Evolutionary conservation across 2,888 invertebrate genomes (phyloP).

Genomic region (Synanthedon tipuliformis): DNA sequence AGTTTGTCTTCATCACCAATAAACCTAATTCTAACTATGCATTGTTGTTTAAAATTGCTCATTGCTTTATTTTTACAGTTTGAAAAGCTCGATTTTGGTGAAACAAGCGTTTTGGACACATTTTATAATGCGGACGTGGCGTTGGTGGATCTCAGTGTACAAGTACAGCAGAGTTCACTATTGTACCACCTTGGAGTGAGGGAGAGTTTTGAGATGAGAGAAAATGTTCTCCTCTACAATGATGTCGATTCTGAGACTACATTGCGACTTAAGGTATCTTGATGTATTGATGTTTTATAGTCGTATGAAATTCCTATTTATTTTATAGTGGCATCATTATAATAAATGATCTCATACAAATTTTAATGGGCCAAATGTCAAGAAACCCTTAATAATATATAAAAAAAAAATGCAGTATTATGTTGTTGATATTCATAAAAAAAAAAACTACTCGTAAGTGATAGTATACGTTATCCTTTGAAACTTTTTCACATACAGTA

Average conservation of each 20-base stretch:
- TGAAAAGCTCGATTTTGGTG: constrained; percentile 97
- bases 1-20: no score
- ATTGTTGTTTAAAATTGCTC: background rate
- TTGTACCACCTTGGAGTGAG: constrained; percentile 97
- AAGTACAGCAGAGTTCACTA: constrained; percentile 91
- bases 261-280: constrained; percentile 82
- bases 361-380: background rate
- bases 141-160: constrained; percentile 92
- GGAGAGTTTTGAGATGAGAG: constrained; percentile 97
- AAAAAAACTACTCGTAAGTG: no score
- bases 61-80: constrained; percentile 73
- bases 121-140: constrained; percentile 99
- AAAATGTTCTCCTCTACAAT: constrained; percentile 90
- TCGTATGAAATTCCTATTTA: no score
- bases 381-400: no score
- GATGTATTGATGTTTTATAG: no score
- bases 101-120: constrained; percentile 91
- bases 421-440: no score
- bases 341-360: background rate
- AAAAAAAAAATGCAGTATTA: no score
- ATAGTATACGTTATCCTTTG: no score
- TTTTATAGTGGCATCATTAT: no score
- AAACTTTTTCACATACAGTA: no score
- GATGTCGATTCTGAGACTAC: constrained; percentile 91
- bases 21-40: no score